These are phyloP conservation scores for Pogonognathellus flavescens DNA, from an alignment of 1,140 invertebrate genomes.

Conservation along the genomic window DNA sequence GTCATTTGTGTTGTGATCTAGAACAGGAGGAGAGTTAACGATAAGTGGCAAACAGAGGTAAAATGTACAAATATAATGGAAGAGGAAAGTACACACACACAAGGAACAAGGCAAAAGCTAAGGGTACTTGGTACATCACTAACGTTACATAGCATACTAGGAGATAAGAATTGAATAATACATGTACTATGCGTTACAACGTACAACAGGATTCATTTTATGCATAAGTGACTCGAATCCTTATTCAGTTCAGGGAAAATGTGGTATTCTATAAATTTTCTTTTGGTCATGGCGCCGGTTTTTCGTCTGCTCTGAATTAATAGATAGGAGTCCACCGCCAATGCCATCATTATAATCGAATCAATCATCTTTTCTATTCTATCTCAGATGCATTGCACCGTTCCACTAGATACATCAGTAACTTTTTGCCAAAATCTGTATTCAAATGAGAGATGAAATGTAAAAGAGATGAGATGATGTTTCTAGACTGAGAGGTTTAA, in stretches of 20 bases:
- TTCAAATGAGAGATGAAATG: slow-evolving; percentile 35
- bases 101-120: not conserved
- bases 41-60: no score
- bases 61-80: no score
- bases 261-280: slow-evolving; percentile 49
- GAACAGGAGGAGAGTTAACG: no score
- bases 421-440: slow-evolving; percentile 41
- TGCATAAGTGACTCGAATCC: slow-evolving; percentile 32
- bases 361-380: slow-evolving; percentile 54
- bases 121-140: not conserved
- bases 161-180: not conserved
- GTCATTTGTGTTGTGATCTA: no score
- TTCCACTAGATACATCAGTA: slow-evolving; percentile 20
- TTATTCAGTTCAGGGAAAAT: slow-evolving; percentile 48
- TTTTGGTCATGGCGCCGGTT: slow-evolving; percentile 55
- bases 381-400: slow-evolving; percentile 26
- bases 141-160: not conserved
- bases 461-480: slow-evolving; percentile 23
- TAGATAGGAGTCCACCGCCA: slow-evolving; percentile 47
- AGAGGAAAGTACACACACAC: not conserved
- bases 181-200: no score
- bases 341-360: slow-evolving; percentile 60
- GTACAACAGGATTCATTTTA: slow-evolving; percentile 46
- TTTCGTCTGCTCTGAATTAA: slow-evolving; percentile 51
- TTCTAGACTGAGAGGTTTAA: not conserved